Conservation (phyloP, 2,888 invertebrate species). For the Drosophila lutescens region DNA sequence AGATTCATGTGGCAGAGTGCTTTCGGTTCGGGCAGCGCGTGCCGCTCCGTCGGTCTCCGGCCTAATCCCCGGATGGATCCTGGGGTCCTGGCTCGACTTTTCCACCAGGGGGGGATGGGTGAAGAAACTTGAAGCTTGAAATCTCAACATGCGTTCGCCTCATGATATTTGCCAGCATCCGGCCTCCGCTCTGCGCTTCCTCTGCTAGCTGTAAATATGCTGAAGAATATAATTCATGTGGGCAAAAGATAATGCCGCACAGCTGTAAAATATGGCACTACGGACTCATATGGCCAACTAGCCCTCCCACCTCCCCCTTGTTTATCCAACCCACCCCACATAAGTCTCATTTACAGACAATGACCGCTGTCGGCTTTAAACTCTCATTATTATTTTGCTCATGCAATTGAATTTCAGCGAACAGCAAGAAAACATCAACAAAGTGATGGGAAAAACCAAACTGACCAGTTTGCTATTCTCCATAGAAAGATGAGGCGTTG, state of each 20-base stretch:
- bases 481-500: background rate
- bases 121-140: slow-evolving; percentile 72
- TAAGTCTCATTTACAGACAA: slow-evolving; percentile 19
- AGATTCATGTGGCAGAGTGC: slow-evolving; percentile 71
- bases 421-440: slow-evolving; percentile 33
- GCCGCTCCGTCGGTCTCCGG: slow-evolving; percentile 43
- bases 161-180: slow-evolving; percentile 66
- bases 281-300: slow-evolving; percentile 14
- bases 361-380: slow-evolving; percentile 48
- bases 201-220: slow-evolving; percentile 67
- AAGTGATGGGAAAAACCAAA: slow-evolving; percentile 59
- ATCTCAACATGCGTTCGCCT: slow-evolving; percentile 67
- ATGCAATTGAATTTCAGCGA: slow-evolving; percentile 51
- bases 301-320: background rate
- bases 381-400: slow-evolving; percentile 64
- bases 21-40: slow-evolving; percentile 50
- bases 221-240: slow-evolving; percentile 67
- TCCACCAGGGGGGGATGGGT: slow-evolving; percentile 16
- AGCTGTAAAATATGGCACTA: slow-evolving; percentile 55
- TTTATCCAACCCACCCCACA: background rate
- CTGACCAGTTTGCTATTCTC: slow-evolving; percentile 60
- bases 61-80: slow-evolving; percentile 53
- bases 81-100: background rate
- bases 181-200: slow-evolving; percentile 17
- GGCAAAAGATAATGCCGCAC: slow-evolving; percentile 59